Base-by-base conservation (phyloP, 2,888 invertebrate species). In the Nomada goodeniana region DNA sequence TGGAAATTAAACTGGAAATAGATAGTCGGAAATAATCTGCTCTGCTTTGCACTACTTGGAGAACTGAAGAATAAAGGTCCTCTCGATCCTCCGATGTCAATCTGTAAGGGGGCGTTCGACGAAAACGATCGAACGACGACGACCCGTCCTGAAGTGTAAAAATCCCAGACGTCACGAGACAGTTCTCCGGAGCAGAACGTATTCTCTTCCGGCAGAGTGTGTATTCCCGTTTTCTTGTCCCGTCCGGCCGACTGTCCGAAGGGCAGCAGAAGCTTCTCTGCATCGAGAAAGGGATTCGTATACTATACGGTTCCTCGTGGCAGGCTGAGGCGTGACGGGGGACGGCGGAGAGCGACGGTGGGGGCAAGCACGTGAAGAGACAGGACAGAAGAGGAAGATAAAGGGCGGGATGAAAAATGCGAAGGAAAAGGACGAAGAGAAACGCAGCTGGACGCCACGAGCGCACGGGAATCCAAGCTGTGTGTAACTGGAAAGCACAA, bases 401-500 rank as follows among this genome's bases (percentile, higher is more conserved):
- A 20, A 47, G 65, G 29, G 20, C 42, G 44, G 11, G 36, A 61
- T 47, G 68, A 59, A 60, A 64, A 73, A 15, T 53, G 50, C 42
- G 68, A 61, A 63, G 69, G 78, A 77, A 69, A 72, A 76, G 74
- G 76, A 68, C 68, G 59, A 76, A 42, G 76, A 76, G 76, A 76
- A 70, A 71, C 64, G 85, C 82, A 87, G 88, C 76, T 86, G 87
- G 88, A 85, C 88, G 76, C 81, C 79, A 75, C 63, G 83, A 79
- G 75, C 59, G 80, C 76, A 76, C 68, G 82, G 68, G 89, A 89
- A 89, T 89, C 85, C 87, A 85, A 80, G 80, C 86, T 80, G 86
- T 84, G 83, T 87, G 87, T 88, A 90, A 90, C 88, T 88, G 83
- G 84, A 83, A 89, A 91, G 89, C 89, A 92, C 90, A 91, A 90